Evolutionary conservation across 2,797 vertebrate species (phyloP).

Genomic region (Gila robusta): DNA sequence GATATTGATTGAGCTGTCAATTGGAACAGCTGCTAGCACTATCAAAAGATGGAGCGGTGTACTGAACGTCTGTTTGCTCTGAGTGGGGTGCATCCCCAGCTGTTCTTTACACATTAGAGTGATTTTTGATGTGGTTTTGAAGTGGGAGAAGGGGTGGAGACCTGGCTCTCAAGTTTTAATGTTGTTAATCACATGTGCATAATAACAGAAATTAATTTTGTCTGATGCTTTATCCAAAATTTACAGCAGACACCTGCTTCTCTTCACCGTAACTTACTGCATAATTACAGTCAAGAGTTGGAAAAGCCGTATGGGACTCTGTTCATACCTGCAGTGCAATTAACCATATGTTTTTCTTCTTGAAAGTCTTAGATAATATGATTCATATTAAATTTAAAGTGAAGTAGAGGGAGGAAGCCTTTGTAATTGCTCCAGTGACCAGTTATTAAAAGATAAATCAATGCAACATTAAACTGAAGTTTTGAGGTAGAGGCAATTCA

Average conservation of each 20-base stretch:
- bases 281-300: slow-evolving; percentile 46
- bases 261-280: slow-evolving; percentile 17
- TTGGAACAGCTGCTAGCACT: slow-evolving; percentile 23
- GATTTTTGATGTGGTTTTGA: slow-evolving; percentile 46
- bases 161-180: slow-evolving; percentile 37
- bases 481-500: slow-evolving; percentile 15
- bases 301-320: slow-evolving; percentile 12
- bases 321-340: slow-evolving; percentile 45
- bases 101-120: slow-evolving; percentile 19
- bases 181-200: slow-evolving; percentile 52
- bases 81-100: slow-evolving; percentile 8
- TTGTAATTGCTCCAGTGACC: slow-evolving; percentile 29
- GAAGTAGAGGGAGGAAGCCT: slow-evolving; percentile 7
- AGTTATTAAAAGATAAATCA: slow-evolving; percentile 41
- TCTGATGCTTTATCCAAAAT: slow-evolving; percentile 55
- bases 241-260: slow-evolving; percentile 32
- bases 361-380: slow-evolving; percentile 32
- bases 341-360: slow-evolving; percentile 28
- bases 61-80: slow-evolving; percentile 17
- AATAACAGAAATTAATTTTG: slow-evolving; percentile 57
- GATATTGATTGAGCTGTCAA: background rate
- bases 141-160: background rate
- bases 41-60: background rate
- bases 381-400: slow-evolving; percentile 30
- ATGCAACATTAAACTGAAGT: background rate